Base-by-base conservation (phyloP, 2,113 vertebrate genomes). In the Baryphthengus martii region DNA sequence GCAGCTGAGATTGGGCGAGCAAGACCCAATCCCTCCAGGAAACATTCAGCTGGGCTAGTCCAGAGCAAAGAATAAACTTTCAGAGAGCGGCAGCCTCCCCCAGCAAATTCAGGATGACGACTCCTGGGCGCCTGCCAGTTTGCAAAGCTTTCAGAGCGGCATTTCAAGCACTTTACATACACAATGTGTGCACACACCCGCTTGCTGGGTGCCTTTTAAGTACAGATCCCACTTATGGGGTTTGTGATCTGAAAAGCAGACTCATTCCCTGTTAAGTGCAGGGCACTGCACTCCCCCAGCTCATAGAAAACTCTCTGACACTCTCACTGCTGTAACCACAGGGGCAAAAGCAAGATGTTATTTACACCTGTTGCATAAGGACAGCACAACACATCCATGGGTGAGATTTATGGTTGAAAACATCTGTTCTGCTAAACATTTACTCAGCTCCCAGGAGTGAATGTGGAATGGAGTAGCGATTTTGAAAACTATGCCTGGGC, bases 141-240 rank as follows among this genome's bases (percentile, higher is more conserved):
- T 31, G 77, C 76, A 95, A 90, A 90, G 94, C 93, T 94, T 96
- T 95, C 92, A 94, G 84, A 97, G 92, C 92, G 94, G 88, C 92
- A 90, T 94, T 83, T 94, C 92, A 81, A 94, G 92, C 96, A 95
- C 93, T 96, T 88, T 50, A 75, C 88, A 96, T 92, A 96, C 65
- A 96, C 95, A 92, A 52, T 33, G 92, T 45, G 81, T 12, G 9
- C 83, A 76, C 84, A 76, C 91, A 40, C 92, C 66, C 88, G 78
- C 93, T 94, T 77, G 93, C 63, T 78, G 88, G 93, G 92, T 92
- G 78, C 96, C 94, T 97, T 96, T 96, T 91, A 97, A 95, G 94
- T 92, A 93, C 95, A 93, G 91, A 91, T 89, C 78, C 78, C 94
- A 95, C 93, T 97, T 92, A 94, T 87, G 90, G 62, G 77, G 90